Evolutionary conservation across 2,888 invertebrate species (phyloP).

Genomic region (Drosophila colorata): DNA sequence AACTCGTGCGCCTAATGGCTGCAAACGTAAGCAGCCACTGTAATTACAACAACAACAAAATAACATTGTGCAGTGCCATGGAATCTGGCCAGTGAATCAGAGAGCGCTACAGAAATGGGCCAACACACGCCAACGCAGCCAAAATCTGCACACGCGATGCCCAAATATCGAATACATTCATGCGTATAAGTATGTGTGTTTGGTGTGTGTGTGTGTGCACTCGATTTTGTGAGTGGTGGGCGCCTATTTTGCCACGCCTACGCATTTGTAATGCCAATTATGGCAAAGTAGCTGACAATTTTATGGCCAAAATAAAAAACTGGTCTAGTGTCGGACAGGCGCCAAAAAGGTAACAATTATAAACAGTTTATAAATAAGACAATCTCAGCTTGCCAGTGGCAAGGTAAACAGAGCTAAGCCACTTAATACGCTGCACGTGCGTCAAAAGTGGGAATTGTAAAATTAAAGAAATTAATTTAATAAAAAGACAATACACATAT

Average conservation of each 20-base stretch:
- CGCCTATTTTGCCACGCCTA: constrained; percentile 46
- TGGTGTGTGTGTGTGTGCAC: constrained; percentile 3
- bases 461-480: neutral
- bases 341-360: constrained; percentile 57
- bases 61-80: constrained; percentile 65
- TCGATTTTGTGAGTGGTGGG: constrained; percentile 31
- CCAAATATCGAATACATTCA: constrained; percentile 42
- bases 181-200: neutral
- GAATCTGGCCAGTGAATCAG: constrained; percentile 78
- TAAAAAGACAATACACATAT: neutral
- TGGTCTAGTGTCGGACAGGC: constrained; percentile 25
- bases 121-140: constrained; percentile 68
- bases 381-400: constrained; percentile 41
- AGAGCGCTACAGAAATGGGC: constrained; percentile 55
- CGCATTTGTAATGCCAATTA: constrained; percentile 50
- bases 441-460: constrained; percentile 8
- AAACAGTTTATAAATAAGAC: constrained; percentile 54
- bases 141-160: constrained; percentile 71
- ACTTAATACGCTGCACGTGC: constrained; percentile 54
- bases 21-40: constrained; percentile 56
- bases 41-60: constrained; percentile 53
- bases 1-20: constrained; percentile 73
- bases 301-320: constrained; percentile 25
- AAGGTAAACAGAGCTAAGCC: constrained; percentile 41
- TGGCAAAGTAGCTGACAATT: constrained; percentile 62